These are phyloP conservation scores for Melieria omissa DNA, from an alignment of 2,888 invertebrate genomes.

Conservation along the genomic window DNA sequence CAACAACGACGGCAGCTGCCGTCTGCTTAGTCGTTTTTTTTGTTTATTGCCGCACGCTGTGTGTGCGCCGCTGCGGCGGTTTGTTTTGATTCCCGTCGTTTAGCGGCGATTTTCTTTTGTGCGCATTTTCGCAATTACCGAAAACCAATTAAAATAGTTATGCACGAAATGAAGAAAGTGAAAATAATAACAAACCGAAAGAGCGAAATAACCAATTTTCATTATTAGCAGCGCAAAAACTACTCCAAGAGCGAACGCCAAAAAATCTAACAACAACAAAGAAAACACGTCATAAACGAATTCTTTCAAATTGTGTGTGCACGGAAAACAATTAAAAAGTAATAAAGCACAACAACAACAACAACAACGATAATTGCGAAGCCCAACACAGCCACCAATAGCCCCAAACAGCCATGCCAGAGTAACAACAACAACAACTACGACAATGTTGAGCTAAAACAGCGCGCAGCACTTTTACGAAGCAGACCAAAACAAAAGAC, in stretches of 20 bases:
- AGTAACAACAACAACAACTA: not conserved
- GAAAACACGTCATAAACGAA: not conserved
- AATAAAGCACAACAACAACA: slow-evolving; percentile 17
- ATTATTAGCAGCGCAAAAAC: slow-evolving; percentile 21
- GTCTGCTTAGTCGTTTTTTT: too few species aligned
- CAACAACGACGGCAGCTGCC: too few species aligned
- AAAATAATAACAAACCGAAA: slow-evolving; percentile 5
- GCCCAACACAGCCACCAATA: not conserved
- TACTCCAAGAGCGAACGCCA: slow-evolving; percentile 25
- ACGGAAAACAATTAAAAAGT: slow-evolving; percentile 28
- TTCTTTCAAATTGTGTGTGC: not conserved
- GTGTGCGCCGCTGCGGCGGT: slow-evolving; percentile 35
- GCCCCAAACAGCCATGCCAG: not conserved
- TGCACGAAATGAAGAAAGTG: slow-evolving; percentile 27
- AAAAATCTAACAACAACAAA: slow-evolving; percentile 9
- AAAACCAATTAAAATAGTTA: slow-evolving; percentile 8
- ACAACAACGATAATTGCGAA: slow-evolving; percentile 4
- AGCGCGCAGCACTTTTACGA: slow-evolving; percentile 4
- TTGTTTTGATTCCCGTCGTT: slow-evolving; percentile 49
- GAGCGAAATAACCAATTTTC: slow-evolving; percentile 24
- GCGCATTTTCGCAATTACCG: slow-evolving; percentile 17
- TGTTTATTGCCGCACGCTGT: not conserved
- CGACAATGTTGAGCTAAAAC: not conserved
- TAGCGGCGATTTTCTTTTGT: slow-evolving; percentile 43
- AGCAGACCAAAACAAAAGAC: slow-evolving; percentile 26